These are phyloP conservation scores for Ptychobarbus kaznakovi DNA, from an alignment of 2,797 vertebrate genomes.

Conservation along the genomic window DNA sequence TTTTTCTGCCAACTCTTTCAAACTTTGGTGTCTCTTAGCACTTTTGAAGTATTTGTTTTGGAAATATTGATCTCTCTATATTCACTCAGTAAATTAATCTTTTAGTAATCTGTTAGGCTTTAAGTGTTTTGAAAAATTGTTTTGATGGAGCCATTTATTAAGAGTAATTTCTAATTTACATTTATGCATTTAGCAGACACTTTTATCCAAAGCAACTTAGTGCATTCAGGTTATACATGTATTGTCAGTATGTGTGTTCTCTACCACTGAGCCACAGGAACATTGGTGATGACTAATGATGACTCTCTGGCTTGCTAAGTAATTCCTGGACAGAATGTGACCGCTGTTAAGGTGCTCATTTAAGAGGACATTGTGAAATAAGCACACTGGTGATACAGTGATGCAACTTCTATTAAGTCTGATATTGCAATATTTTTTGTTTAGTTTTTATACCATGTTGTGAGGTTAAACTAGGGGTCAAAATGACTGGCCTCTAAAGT, in stretches of 20 bases:
- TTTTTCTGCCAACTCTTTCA: not conserved
- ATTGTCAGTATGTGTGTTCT: too few species aligned
- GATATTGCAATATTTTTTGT: not conserved
- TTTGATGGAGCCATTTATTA: too few species aligned
- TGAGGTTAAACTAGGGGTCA: not conserved
- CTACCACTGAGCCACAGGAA: too few species aligned
- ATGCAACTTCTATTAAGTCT: not conserved
- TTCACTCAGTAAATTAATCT: not conserved
- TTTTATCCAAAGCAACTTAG: too few species aligned
- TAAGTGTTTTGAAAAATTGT: not conserved
- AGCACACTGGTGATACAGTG: not conserved
- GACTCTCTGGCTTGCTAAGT: conserved; percentile 16
- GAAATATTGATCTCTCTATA: not conserved
- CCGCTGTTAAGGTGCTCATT: conserved; percentile 10
- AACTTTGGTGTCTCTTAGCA: not conserved
- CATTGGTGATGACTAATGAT: not conserved
- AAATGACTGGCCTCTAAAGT: not conserved
- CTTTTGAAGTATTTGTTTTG: conserved; percentile 1
- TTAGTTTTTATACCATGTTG: not conserved
- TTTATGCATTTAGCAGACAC: too few species aligned
- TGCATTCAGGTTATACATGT: too few species aligned
- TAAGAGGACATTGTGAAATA: not conserved
- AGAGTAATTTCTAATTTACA: too few species aligned
- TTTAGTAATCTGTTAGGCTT: not conserved
- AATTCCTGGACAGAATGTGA: conserved; percentile 6